These are phyloP conservation scores for Dryobates pubescens DNA, from an alignment of 2,797 vertebrate genomes.

Conservation along the genomic window DNA sequence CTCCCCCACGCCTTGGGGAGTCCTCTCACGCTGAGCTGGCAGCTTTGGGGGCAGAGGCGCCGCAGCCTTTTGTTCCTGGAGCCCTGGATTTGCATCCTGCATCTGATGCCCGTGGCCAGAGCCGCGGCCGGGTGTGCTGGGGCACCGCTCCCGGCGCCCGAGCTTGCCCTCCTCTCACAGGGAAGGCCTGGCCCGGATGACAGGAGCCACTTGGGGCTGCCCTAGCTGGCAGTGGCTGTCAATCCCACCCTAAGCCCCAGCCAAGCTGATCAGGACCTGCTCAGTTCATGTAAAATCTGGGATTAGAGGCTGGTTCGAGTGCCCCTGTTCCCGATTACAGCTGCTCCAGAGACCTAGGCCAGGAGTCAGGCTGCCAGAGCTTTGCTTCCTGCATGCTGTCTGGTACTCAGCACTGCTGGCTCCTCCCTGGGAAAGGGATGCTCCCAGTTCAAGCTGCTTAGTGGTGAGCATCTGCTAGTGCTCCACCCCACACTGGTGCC, in stretches of 20 bases:
- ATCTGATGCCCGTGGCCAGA: neutral
- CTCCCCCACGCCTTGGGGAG: conserved; percentile 9
- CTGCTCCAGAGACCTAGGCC: conserved; percentile 1
- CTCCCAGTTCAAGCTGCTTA: neutral
- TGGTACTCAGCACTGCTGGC: neutral
- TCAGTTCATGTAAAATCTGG: conserved; percentile 40
- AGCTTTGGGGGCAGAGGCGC: conserved; percentile 31
- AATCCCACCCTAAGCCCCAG: neutral
- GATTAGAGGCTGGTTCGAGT: conserved; percentile 18
- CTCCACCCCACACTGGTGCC: neutral
- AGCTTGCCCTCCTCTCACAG: neutral
- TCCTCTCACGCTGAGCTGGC: conserved; percentile 25
- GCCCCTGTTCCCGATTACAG: neutral
- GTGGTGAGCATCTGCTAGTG: neutral
- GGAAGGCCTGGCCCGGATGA: neutral
- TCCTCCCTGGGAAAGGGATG: neutral
- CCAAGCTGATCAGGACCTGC: conserved; percentile 31
- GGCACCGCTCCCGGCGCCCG: neutral
- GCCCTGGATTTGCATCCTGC: neutral
- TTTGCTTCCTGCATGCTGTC: neutral
- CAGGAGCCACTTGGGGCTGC: neutral
- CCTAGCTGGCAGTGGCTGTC: neutral
- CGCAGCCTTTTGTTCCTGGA: neutral
- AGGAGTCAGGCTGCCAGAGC: neutral
- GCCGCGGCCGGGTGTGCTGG: fast-evolving